phyloP scores from a whole-genome alignment of 1,140 invertebrate species.

The Hylyphantes graminicola region DNA sequence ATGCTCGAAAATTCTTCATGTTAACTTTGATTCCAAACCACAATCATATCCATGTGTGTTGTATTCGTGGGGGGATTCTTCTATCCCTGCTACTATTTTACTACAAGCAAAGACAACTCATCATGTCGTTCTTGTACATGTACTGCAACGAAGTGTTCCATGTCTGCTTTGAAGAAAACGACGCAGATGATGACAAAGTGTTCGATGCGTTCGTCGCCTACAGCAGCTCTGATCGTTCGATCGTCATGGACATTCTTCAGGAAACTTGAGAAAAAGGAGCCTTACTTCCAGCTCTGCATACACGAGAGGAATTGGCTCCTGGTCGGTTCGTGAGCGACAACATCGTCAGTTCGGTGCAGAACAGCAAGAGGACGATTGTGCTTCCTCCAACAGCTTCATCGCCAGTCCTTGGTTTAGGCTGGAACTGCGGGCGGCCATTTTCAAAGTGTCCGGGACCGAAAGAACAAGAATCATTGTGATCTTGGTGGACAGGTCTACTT shows the following conservation, averaged over 20 bases:
- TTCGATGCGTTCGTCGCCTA: constrained; percentile 90
- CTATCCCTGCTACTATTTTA: constrained; percentile 37
- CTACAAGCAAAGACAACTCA: constrained; percentile 46
- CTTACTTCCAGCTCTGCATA: constrained; percentile 80
- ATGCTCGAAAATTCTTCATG: constrained; percentile 46
- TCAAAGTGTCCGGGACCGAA: constrained; percentile 64
- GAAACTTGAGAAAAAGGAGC: constrained; percentile 71
- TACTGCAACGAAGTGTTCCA: constrained; percentile 46
- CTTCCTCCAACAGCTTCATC: constrained; percentile 92
- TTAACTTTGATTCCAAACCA: background rate
- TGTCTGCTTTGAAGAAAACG: constrained; percentile 67
- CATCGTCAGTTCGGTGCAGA: constrained; percentile 88
- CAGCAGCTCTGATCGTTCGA: constrained; percentile 79
- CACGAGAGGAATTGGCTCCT: constrained; percentile 93
- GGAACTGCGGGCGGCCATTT: constrained; percentile 84
- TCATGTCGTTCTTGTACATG: constrained; percentile 51
- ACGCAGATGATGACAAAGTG: constrained; percentile 76
- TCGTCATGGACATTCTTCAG: constrained; percentile 75
- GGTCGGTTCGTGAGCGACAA: constrained; percentile 83
- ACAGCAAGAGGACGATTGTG: constrained; percentile 87
- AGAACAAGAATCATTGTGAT: constrained; percentile 79
- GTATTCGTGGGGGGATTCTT: constrained; percentile 26
- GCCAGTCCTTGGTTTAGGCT: constrained; percentile 92
- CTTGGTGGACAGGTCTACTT: constrained; percentile 77
- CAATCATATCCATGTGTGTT: background rate